Evolutionary conservation across 2,888 invertebrate species (phyloP).

Genomic region (Dolomedes plantarius): DNA sequence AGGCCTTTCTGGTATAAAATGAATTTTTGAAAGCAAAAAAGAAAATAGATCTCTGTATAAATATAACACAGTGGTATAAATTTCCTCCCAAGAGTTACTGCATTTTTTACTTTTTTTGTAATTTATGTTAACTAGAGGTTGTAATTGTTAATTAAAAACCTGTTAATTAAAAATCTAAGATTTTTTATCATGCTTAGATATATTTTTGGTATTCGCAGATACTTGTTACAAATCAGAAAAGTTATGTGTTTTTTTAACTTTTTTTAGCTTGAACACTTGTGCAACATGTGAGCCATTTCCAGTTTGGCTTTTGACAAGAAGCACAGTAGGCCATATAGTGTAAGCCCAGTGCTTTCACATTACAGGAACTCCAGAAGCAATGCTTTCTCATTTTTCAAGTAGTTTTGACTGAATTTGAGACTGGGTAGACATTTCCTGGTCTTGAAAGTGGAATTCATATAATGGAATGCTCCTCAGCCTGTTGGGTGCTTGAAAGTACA

Average conservation of each 20-base stretch:
- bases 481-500: conserved; percentile 52
- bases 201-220: conserved; percentile 53
- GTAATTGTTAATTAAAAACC: background rate
- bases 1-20: no score
- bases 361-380: conserved; percentile 41
- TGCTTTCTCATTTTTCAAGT: conserved; percentile 47
- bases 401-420: conserved; percentile 29
- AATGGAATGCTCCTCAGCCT: conserved; percentile 19
- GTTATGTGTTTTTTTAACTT: conserved; percentile 68
- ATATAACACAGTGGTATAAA: background rate
- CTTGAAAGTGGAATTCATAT: conserved; percentile 29
- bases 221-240: conserved; percentile 48
- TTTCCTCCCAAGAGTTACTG: background rate
- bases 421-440: conserved; percentile 42
- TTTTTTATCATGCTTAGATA: background rate
- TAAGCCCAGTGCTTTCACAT: conserved; percentile 64
- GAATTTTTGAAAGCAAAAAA: no score
- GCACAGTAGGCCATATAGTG: conserved; percentile 58
- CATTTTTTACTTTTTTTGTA: no score
- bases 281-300: conserved; percentile 58
- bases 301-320: conserved; percentile 68
- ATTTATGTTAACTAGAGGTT: no score
- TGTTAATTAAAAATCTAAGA: no score
- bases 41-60: background rate
- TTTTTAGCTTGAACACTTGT: conserved; percentile 64